Evolutionary conservation across 2,113 vertebrate genomes (phyloP).

Genomic region (Alethe castanea): DNA sequence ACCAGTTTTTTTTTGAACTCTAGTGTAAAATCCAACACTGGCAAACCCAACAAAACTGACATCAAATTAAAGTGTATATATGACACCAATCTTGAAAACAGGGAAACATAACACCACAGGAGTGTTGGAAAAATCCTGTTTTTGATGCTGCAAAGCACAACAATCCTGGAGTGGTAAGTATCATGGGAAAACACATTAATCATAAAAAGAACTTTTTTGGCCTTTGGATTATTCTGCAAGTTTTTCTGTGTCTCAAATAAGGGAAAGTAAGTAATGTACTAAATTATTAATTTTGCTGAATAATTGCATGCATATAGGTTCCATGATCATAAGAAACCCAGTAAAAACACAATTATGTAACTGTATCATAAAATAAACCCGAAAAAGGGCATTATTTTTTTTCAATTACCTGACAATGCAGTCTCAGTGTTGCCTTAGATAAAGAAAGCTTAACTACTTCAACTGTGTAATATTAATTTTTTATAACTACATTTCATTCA

Average conservation of each 20-base stretch:
- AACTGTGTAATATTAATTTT: background rate
- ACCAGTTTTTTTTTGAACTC: background rate
- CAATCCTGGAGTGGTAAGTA: background rate
- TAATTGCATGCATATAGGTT: background rate
- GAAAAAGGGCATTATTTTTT: background rate
- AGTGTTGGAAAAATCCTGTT: background rate
- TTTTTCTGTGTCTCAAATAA: background rate
- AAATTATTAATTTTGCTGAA: background rate
- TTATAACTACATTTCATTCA: background rate
- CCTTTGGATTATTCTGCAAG: background rate
- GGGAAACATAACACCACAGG: rapidly evolving
- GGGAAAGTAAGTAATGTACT: background rate
- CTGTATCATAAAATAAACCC: background rate
- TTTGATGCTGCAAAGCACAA: background rate
- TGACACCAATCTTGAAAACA: background rate
- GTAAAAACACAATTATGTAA: background rate
- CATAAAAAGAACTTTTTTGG: background rate
- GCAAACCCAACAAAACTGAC: background rate
- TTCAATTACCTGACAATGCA: background rate
- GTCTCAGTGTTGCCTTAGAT: background rate
- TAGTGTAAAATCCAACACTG: background rate
- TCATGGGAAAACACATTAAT: background rate
- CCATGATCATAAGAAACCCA: background rate
- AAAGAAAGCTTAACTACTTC: background rate
- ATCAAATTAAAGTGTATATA: background rate